phyloP scores from a whole-genome alignment of 35 echinoderm and acorn worm genomes.

The Anneissia japonica region DNA sequence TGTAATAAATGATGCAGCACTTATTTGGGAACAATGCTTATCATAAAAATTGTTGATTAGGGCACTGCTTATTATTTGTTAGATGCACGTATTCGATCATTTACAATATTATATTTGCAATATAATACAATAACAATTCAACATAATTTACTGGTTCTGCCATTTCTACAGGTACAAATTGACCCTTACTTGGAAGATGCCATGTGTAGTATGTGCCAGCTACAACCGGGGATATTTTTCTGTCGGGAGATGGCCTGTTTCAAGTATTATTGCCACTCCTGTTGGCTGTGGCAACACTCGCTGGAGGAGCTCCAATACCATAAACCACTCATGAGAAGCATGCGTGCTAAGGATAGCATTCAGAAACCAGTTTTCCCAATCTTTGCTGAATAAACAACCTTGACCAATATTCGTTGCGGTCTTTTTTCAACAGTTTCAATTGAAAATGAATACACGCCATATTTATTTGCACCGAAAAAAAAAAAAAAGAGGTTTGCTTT shows the following conservation, averaged over 20 bases:
- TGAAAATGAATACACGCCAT: not conserved
- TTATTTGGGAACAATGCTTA: no score
- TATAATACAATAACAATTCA: no score
- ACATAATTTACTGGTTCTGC: no score
- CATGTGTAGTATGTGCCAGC: slow-evolving; percentile 78
- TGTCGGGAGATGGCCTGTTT: slow-evolving; percentile 89
- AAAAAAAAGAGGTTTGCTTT: not conserved
- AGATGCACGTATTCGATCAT: no score
- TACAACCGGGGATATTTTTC: slow-evolving; percentile 87
- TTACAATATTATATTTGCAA: no score
- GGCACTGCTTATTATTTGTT: no score
- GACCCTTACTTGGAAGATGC: slow-evolving; percentile 96
- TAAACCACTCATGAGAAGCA: slow-evolving; percentile 93
- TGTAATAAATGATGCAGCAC: no score
- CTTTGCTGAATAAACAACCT: not conserved
- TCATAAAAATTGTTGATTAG: no score
- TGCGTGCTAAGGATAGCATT: not conserved
- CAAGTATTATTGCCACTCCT: slow-evolving; percentile 97
- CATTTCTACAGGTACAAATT: slow-evolving; percentile 93
- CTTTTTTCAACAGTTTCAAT: not conserved
- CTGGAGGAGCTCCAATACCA: slow-evolving; percentile 71
- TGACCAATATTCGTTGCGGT: not conserved
- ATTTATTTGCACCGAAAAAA: not conserved
- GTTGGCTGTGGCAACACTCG: slow-evolving; percentile 98
- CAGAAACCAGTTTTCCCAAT: not conserved